Base-by-base conservation (phyloP, 2,113 vertebrate genomes). In the Corythaeola cristata region DNA sequence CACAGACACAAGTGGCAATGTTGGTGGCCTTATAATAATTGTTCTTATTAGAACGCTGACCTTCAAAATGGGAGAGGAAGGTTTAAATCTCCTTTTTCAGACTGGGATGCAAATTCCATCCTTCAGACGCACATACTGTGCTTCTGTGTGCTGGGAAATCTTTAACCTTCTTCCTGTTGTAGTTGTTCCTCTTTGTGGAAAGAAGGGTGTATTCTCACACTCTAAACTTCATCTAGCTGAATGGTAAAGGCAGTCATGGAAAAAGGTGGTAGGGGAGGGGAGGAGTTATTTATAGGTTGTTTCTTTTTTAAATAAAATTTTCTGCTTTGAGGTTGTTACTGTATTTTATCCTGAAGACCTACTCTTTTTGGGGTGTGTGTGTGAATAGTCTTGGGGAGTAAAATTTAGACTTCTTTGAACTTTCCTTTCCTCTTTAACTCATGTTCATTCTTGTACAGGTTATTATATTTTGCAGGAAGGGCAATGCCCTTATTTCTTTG, bases 51-150 rank as follows among this genome's bases (percentile, higher is more conserved):
- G 41, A 92, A 44, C 33, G 16, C 7, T 53, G 59, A 53, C 30
- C 8, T 81, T 59, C 41, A 67, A 59, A 88, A 27, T 18, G 22
- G n/a, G 32, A 82, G 32, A 26, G 52, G 15, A 69, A 83, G 14
- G 22, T 35, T 71, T 56, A 66, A 74, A 37, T 35, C 27, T 68
- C 3, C 12, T 64, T 66, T 85, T 92, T 53, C 32, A 47, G 27
- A 33, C 27, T 56, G 18, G 8, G 35, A 49, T 73, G 52, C 33
- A 56, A 49, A 32, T 76, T 77, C 27, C 2, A 0, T 58, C 39
- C 76, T 90, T 45, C 35, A 60, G 53, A 69, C 86, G 33, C 0
- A 0, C 11, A 15, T 8, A 5, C 2, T 53, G 4, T 47, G 8
- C 37, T 66, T 60, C 21, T 88, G 8, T 73, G 35, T 59, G 28